Conservation (phyloP, 1,140 invertebrate genomes). For the Drosophila melanogaster region Release_6_plus_ISO1_MT NT_033779.5:12361001-12361500, state of each 20-base stretch:
- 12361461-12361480: slow-evolving; percentile 38
- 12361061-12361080: slow-evolving; percentile 66
- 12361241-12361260: no score
- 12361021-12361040: slow-evolving; percentile 46
- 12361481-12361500: slow-evolving; percentile 52
- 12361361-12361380: background rate
- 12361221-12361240: no score
- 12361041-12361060: slow-evolving; percentile 35
- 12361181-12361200: no score
- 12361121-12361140: slow-evolving; percentile 12
- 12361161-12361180: background rate
- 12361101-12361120: no score
- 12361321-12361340: background rate
- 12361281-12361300: no score
- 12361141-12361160: slow-evolving; percentile 62
- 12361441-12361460: slow-evolving; percentile 33
- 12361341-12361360: background rate
- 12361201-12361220: no score
- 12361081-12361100: slow-evolving; percentile 41
- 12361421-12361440: slow-evolving; percentile 73
- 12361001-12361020: slow-evolving; percentile 51
- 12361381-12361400: background rate
- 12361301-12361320: background rate
- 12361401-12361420: slow-evolving; percentile 24
- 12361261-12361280: no score